These are phyloP conservation scores for Cirrhinus mrigala DNA, from an alignment of 2,797 vertebrate species.

Conservation along the genomic window DNA sequence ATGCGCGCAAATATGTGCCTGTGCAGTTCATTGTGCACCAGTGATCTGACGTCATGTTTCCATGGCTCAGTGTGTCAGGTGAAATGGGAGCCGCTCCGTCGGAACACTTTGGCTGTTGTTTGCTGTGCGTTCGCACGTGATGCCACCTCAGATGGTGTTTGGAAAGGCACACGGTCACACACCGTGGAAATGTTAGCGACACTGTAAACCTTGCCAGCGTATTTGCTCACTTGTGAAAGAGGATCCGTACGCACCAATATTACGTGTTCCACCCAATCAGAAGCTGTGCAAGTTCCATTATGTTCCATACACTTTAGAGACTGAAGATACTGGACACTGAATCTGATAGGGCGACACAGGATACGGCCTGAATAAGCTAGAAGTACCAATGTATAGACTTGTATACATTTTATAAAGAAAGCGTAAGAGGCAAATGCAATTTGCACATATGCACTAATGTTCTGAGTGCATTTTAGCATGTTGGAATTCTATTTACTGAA, in stretches of 20 bases:
- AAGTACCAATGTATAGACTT: not conserved
- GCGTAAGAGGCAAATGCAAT: not conserved
- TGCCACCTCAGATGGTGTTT: constrained; percentile 24
- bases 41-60: constrained; percentile 68
- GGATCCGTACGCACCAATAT: constrained; percentile 24
- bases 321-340: constrained; percentile 5
- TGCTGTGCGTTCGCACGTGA: constrained; percentile 33
- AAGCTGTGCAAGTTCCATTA: not conserved
- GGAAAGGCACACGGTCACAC: constrained; percentile 39
- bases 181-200: constrained; percentile 47
- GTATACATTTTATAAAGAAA: not conserved
- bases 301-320: constrained; percentile 32
- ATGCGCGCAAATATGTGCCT: not conserved
- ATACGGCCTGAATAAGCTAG: not conserved
- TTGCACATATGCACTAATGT: not conserved
- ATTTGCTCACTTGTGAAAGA: constrained; percentile 39
- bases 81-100: constrained; percentile 43
- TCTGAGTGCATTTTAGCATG: not conserved
- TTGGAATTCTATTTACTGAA: not conserved
- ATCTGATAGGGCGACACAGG: not conserved
- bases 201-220: constrained; percentile 31
- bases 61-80: constrained; percentile 65
- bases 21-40: constrained; percentile 42
- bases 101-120: constrained; percentile 39
- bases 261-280: constrained; percentile 11